phyloP scores from a whole-genome alignment of 1,140 invertebrate genomes.

The Brachionus manjavacas region DNA sequence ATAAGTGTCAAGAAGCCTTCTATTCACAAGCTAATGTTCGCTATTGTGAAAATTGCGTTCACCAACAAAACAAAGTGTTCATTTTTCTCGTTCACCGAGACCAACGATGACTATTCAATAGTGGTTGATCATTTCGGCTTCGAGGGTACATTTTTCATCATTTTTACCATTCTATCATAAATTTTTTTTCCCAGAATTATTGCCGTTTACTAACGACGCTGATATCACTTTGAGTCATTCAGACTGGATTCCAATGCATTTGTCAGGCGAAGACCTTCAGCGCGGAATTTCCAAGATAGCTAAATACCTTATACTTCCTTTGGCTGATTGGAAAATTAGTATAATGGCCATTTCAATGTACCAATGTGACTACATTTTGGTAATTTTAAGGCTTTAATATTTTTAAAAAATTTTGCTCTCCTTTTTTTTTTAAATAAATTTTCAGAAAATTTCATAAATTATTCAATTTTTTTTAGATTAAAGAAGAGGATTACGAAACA shows the following conservation, averaged over 20 bases:
- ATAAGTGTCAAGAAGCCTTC: neutral
- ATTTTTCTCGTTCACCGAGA: constrained; percentile 37
- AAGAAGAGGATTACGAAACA: constrained; percentile 34
- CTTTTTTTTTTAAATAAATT: neutral
- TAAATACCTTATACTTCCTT: constrained; percentile 30
- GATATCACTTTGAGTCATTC: constrained; percentile 24
- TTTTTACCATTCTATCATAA: neutral
- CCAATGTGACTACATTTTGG: constrained; percentile 38
- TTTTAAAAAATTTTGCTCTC: too few relatives aligned
- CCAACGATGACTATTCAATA: constrained; percentile 41
- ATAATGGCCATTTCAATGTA: constrained; percentile 41
- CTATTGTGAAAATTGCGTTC: constrained; percentile 31
- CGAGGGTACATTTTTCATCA: neutral
- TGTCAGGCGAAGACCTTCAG: constrained; percentile 20
- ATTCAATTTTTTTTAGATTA: constrained; percentile 1
- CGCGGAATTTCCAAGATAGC: constrained; percentile 40
- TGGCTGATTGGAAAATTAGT: constrained; percentile 32
- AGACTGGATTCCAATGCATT: constrained; percentile 40
- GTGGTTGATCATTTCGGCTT: constrained; percentile 30
- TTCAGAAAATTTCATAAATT: neutral
- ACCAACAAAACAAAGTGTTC: constrained; percentile 23
- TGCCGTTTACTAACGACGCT: neutral
- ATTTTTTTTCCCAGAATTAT: neutral
- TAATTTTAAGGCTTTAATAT: neutral
- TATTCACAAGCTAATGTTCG: constrained; percentile 18